Base-by-base conservation (phyloP, 2,797 vertebrate genomes). In the Coilia nasus region DNA sequence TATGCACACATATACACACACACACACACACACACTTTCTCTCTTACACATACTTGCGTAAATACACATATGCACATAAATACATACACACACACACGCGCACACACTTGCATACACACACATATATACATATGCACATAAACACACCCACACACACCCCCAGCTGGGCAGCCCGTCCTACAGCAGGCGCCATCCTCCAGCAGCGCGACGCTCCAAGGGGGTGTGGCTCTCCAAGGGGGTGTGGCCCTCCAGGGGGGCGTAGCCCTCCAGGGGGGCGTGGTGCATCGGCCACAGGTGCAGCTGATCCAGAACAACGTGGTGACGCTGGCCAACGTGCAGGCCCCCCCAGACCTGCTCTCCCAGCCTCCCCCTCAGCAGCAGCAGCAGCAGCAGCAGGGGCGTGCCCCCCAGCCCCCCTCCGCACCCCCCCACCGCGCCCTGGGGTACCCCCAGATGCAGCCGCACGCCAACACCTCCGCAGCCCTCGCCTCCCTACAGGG, bases 281-380 rank as follows among this genome's bases (percentile, higher is more conserved):
- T 87, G 83, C 91, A 86, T 88, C 91, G 90, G 57, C 89, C 91
- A 62, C 82, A 82, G 92, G 92, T 92, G 89, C 84, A 85, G 84
- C 81, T 92, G 59, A 82, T 91, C 47, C 81, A 93, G 83, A 91
- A 91, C 83, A 92, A 89, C 60, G 84, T 90, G 83, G 35, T 91
- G 87, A 86, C 89, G 14, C 84, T 92, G 62, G 56, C 89, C 82
- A 90, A 90, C 86, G 87, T 89, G 2, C 89, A 92, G 86, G 90
- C 89, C 41, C 88, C 92, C 83, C 87, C 89, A 23, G 85, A 87
- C 14, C 84, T 87, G 28, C 50, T 15, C 62, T 86, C 86, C 17
- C 28, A 71, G 57, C 0, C 90, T 25, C 64, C 60, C 91, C 84
- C 90, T 85, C 75, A 81, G 31, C 11, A 23, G 59, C 23, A 64